Percentiles rank a stretch among this genome's conserved stretches.
Conservation (phyloP, 2,888 invertebrate genomes). For the Sphaeridia pumilis region DNA sequence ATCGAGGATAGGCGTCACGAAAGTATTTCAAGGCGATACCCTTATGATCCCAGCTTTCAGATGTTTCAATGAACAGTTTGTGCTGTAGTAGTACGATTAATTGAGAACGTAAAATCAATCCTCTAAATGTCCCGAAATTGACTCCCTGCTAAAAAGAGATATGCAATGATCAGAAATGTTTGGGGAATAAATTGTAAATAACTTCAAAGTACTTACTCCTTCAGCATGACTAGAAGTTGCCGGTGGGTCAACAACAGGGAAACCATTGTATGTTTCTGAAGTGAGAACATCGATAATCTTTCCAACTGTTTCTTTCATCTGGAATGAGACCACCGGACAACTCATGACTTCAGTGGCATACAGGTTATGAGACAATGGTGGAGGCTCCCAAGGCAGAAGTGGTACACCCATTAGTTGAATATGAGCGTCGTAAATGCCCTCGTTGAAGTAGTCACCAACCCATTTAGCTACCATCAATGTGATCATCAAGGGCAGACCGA, state of each 20-base stretch:
- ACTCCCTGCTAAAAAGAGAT: constrained; percentile 40
- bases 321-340: constrained; percentile 81
- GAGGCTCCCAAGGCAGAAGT: constrained; percentile 84
- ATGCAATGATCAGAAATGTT: too few relatives aligned
- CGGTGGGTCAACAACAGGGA: constrained; percentile 71
- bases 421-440: constrained; percentile 95
- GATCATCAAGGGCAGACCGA: constrained; percentile 90
- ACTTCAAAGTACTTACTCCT: constrained; percentile 13
- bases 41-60: constrained; percentile 51
- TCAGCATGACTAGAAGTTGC: constrained; percentile 38
- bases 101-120: constrained; percentile 83
- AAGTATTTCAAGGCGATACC: constrained; percentile 60
- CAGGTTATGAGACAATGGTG: constrained; percentile 69
- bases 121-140: constrained; percentile 68
- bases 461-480: constrained; percentile 94
- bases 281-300: constrained; percentile 70
- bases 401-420: constrained; percentile 83
- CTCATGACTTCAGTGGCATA: constrained; percentile 88
- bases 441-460: constrained; percentile 95
- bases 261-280: constrained; percentile 78
- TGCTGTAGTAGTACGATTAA: constrained; percentile 75
- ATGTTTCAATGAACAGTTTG: constrained; percentile 69
- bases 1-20: constrained; percentile 78
- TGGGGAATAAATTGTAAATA: too few relatives aligned
- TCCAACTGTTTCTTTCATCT: constrained; percentile 73